Evolutionary conservation across 2,113 vertebrate species (phyloP), one percentile per base, ranked within the genome.

Genomic region (Epinephelus cyanopodus): DNA sequence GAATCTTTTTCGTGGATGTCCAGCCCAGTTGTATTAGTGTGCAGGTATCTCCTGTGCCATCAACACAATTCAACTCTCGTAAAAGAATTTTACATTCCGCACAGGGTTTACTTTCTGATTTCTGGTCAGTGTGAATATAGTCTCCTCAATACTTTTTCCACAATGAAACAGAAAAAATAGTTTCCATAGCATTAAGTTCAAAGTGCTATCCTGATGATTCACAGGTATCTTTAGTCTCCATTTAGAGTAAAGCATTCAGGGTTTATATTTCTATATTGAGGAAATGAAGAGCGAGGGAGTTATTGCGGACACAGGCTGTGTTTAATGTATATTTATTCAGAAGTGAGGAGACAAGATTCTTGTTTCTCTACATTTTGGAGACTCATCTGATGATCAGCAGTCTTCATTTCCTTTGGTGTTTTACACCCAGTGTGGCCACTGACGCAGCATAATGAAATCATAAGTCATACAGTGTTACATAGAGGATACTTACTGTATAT

Each of bases 401-500:
- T 45, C 33, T 45, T 45, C 10, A n/a, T 23, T 17, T 25, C 23
- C 17, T 17, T 47, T 65, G 6, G 21, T 18, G 27, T 17, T 60
- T 60, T 33, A 0, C 29, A 70, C 33, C 37, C 12, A 29, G 6
- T 58, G 17, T 37, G 52, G 29, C 47, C 23, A 33, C 18, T 52
- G 57, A 45, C 37, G 56, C 12, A 61, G 27, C 27, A 18, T 25
- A 29, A 57, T 5, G 6, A 15, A 21, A 23, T 64, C 11, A 19
- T 65, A 42, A 33, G 23, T 52, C 27, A 56, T n/a, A 3, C 27
- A 64, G n/a, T 19, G 50, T 45, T 14, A 65, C 5, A 61, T 3
- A 53, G 13, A 54, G 29, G 86, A 67, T 91, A 98, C 98, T 99
- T 95, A 98, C 98, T 72, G 98, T 99, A 85, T 99, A 99, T 95